A percentile compares a stretch with the other conserved stretches of the same genome.
phyloP scores from a whole-genome alignment of 2,888 invertebrate species.

The Drosophila cyrtoloma region DNA sequence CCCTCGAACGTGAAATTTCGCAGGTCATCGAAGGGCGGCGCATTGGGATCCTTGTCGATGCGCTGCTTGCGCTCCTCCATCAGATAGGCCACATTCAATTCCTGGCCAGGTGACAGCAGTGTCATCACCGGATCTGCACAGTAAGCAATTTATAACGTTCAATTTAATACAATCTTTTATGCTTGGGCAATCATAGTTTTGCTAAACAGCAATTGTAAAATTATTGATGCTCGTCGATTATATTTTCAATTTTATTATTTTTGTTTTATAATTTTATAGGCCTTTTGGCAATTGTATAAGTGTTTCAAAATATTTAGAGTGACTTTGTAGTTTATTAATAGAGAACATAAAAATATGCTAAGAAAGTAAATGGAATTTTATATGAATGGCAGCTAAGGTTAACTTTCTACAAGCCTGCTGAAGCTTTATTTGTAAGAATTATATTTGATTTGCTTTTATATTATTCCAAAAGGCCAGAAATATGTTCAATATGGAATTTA shows the following conservation, averaged over 20 bases:
- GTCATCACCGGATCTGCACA: slow-evolving; percentile 88
- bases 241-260: neutral
- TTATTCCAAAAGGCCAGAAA: neutral
- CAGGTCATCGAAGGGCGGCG: slow-evolving; percentile 99
- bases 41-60: slow-evolving; percentile 97
- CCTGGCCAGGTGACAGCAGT: slow-evolving; percentile 86
- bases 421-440: neutral
- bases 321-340: neutral
- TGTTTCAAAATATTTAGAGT: neutral
- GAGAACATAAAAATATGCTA: neutral
- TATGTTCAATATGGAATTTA: neutral
- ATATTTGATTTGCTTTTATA: neutral
- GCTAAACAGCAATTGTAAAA: neutral
- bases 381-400: fast-evolving
- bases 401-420: neutral
- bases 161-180: neutral
- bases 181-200: neutral
- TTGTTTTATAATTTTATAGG: neutral
- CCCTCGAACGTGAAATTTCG: slow-evolving; percentile 99
- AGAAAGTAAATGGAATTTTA: fast-evolving
- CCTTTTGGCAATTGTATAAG: neutral
- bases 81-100: slow-evolving; percentile 97
- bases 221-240: neutral
- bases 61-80: slow-evolving; percentile 98
- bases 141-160: neutral